phyloP scores from a whole-genome alignment of 2,797 vertebrate species.

The Merluccius polli region DNA sequence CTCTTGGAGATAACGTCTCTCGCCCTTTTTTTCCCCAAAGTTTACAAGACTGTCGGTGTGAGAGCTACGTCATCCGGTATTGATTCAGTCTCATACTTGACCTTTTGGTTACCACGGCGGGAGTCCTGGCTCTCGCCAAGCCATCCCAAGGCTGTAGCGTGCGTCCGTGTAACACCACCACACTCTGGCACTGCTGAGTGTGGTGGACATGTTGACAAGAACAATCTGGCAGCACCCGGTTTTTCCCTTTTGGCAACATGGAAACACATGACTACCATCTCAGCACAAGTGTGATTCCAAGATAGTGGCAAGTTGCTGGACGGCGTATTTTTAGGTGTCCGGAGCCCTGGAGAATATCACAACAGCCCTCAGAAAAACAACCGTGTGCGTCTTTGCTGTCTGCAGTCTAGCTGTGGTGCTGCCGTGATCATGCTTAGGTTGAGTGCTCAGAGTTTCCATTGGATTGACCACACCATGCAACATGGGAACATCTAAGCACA shows the following conservation, averaged over 20 bases:
- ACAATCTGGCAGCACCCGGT: background rate
- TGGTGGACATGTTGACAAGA: background rate
- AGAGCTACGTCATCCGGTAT: background rate
- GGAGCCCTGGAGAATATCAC: background rate
- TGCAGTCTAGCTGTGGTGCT: slow-evolving; percentile 23
- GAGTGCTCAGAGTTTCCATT: slow-evolving; percentile 2
- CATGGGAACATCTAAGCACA: too few species aligned
- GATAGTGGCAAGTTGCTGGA: background rate
- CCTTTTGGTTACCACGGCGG: slow-evolving; percentile 10
- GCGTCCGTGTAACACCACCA: background rate
- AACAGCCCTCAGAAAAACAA: background rate
- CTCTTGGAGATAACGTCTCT: slow-evolving; percentile 54
- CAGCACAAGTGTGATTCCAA: background rate
- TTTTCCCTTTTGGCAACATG: too few species aligned
- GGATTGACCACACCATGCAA: slow-evolving; percentile 13
- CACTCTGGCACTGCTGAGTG: background rate
- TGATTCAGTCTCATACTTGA: slow-evolving; percentile 24
- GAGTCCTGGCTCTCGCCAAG: background rate
- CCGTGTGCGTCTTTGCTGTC: slow-evolving; percentile 3
- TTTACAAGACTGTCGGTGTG: background rate
- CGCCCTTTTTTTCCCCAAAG: slow-evolving; percentile 23
- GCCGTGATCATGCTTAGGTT: slow-evolving; percentile 31
- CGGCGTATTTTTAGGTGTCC: too few species aligned
- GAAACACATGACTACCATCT: too few species aligned
- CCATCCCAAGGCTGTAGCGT: background rate